phyloP scores from a whole-genome alignment of 2,113 vertebrate genomes.

The Eurystomus gularis region DNA sequence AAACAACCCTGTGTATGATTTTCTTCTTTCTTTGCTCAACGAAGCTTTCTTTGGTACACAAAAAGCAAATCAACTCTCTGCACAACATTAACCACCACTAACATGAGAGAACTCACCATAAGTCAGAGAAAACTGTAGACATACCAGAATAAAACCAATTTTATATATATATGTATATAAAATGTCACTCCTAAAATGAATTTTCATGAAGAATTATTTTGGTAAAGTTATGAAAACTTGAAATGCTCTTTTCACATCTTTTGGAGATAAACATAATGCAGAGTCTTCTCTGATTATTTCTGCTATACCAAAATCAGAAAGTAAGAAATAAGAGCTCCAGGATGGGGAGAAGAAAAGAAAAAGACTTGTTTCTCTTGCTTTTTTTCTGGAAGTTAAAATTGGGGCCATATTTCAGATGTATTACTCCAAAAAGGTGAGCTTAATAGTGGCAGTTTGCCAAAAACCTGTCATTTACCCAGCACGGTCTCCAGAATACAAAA shows the following conservation, averaged over 20 bases:
- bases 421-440: not conserved
- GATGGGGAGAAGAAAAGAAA: not conserved
- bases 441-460: not conserved
- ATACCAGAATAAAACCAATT: not conserved
- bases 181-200: not conserved
- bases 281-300: not conserved
- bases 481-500: not conserved
- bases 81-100: not conserved
- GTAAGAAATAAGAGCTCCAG: not conserved
- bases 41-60: not conserved
- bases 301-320: not conserved
- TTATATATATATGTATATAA: not conserved
- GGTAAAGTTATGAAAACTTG: not conserved
- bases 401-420: not conserved
- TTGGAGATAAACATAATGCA: not conserved
- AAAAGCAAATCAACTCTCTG: not conserved
- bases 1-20: not conserved
- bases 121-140: not conserved
- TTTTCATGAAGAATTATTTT: not conserved
- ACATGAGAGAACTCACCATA: not conserved
- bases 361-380: not conserved
- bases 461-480: not conserved
- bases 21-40: not conserved
- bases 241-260: not conserved
- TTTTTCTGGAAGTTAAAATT: not conserved